phyloP scores from a whole-genome alignment of 2,888 invertebrate species.

The Agrotis clavis region DNA sequence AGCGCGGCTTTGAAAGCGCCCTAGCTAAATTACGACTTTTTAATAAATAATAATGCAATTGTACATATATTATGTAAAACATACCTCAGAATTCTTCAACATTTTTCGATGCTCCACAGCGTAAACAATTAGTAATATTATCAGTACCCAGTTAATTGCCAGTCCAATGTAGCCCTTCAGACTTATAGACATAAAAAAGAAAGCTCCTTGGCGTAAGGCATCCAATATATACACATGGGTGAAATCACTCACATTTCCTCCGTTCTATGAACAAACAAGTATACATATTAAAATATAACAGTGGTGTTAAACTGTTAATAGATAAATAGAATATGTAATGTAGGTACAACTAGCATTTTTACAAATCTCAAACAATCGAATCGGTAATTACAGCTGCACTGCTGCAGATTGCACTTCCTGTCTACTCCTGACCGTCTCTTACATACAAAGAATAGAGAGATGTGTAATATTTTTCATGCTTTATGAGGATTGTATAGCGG shows the following conservation, averaged over 20 bases:
- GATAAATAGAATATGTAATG: no score
- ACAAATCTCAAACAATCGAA: no score
- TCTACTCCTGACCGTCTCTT: no score
- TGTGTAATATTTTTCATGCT: no score
- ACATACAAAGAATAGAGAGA: no score
- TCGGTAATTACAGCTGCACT: no score
- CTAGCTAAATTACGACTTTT: background rate
- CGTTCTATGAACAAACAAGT: constrained; percentile 21
- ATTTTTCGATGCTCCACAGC: constrained; percentile 62
- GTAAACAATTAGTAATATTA: constrained; percentile 71
- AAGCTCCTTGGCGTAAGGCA: constrained; percentile 73
- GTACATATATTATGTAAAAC: constrained; percentile 11
- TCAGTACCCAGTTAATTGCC: constrained; percentile 70
- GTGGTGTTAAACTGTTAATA: no score
- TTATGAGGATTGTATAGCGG: no score
- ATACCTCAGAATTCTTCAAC: constrained; percentile 71
- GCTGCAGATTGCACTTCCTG: no score
- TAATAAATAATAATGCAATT: background rate
- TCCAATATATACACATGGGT: constrained; percentile 64
- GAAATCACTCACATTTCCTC: background rate
- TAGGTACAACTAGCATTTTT: no score
- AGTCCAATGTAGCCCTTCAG: constrained; percentile 78
- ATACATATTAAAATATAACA: background rate
- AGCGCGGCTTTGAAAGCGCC: no score
- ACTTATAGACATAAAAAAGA: constrained; percentile 75